A percentile compares a stretch with the other conserved stretches of the same genome.
phyloP scores from a whole-genome alignment of 1,140 invertebrate genomes.

The Trichonephila clavata region DNA sequence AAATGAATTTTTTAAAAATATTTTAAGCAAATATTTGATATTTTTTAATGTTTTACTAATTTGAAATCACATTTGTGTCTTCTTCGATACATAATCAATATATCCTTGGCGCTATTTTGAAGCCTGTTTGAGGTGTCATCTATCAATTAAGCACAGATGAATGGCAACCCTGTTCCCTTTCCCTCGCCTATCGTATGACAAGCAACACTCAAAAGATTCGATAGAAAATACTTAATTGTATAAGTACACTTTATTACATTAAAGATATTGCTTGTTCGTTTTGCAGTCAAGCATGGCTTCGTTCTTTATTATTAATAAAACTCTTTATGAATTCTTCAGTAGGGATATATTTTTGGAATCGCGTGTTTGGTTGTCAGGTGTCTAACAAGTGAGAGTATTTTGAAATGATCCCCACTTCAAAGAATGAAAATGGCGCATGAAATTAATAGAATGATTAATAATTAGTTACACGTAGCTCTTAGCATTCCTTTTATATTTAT shows the following conservation, averaged over 20 bases:
- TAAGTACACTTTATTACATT: conserved; percentile 67
- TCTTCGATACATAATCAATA: background rate
- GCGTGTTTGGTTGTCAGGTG: conserved; percentile 43
- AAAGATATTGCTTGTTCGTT: conserved; percentile 68
- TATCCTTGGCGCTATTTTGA: background rate
- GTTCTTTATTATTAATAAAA: conserved; percentile 46
- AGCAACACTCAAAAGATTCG: conserved; percentile 34
- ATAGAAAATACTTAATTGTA: conserved; percentile 53
- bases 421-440: background rate
- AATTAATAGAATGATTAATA: background rate
- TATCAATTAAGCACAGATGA: conserved; percentile 25
- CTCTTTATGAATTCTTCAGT: conserved; percentile 60
- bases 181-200: conserved; percentile 32
- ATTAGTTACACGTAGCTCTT: too few species aligned
- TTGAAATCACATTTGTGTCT: too few species aligned
- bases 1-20: too few species aligned
- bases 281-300: conserved; percentile 13
- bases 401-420: background rate
- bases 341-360: conserved; percentile 48
- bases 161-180: conserved; percentile 37
- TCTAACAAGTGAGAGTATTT: conserved; percentile 59
- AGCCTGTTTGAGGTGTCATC: background rate
- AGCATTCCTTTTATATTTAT: too few species aligned
- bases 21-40: too few species aligned
- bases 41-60: too few species aligned